phyloP scores from a whole-genome alignment of 2,113 vertebrate species.

The Jaculus jaculus region DNA sequence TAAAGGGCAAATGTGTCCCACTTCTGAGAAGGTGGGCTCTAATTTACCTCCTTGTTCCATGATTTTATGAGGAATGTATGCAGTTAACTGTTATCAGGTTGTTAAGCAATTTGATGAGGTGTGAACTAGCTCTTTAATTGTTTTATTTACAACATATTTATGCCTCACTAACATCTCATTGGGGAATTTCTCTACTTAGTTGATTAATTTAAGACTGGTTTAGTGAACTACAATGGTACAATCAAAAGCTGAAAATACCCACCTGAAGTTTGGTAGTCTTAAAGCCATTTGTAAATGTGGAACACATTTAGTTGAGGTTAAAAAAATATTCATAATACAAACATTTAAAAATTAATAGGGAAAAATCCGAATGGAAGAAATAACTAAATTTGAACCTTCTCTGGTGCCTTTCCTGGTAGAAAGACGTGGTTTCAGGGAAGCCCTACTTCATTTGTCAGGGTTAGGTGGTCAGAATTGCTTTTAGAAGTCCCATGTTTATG shows the following conservation, averaged over 20 bases:
- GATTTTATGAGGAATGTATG: conserved; percentile 79
- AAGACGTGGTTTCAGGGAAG: conserved; percentile 31
- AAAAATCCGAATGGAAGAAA: conserved; percentile 24
- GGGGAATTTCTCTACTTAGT: conserved; percentile 79
- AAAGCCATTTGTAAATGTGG: neutral
- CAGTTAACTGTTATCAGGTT: conserved; percentile 82
- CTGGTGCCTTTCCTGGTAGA: neutral
- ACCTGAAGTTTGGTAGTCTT: neutral
- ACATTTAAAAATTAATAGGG: conserved; percentile 28
- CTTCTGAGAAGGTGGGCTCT: conserved; percentile 40
- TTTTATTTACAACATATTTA: conserved; percentile 85
- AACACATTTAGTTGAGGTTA: neutral
- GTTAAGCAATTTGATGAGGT: conserved; percentile 84
- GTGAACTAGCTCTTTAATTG: conserved; percentile 84
- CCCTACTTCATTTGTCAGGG: neutral
- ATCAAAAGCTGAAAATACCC: conserved; percentile 58
- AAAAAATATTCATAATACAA: neutral
- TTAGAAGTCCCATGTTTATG: conserved; percentile 32
- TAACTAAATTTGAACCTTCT: conserved; percentile 38
- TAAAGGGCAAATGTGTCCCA: conserved; percentile 25
- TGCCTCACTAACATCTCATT: conserved; percentile 65
- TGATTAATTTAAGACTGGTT: conserved; percentile 74
- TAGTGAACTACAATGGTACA: conserved; percentile 62
- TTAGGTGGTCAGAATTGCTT: conserved; percentile 39
- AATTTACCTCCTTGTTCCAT: conserved; percentile 68